Base-by-base conservation (phyloP, 2,888 invertebrate species). In the Heliconius hortense region DNA sequence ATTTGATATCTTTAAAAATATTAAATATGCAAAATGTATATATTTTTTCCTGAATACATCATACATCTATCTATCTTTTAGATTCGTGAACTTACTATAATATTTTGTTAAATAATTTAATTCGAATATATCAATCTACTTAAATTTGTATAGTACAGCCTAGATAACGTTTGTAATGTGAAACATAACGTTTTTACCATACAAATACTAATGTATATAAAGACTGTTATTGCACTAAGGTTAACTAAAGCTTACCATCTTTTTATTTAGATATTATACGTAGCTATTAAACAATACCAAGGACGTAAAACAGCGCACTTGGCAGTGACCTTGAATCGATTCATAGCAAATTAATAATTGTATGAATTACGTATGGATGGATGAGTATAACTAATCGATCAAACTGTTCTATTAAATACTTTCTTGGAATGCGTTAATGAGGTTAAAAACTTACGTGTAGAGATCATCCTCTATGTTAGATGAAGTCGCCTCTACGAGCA, bases 401-500 rank as follows among this genome's bases (percentile, higher is more conserved):
- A 18, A 24, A 24, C 2, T 39, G 4, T 5, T 15, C 13, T 1
- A 31, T 53, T 53, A n/a, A 31, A 13, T n/a, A 53, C 21, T 69
- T 26, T 31, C 10, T 53, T 31, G n/a, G 11, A 56, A 39, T 35
- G 60, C 68, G 35, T 35, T 67, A 60, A 64, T 26, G n/a, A 35
- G 60, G 53, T 53, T 59, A 24, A 35, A 35, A 35, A 89, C 93
- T 89, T 83, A 93, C 93, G 89, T 87, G 80, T 93, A 92, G 2
- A 90, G 80, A 76, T 92, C 92, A 76, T 90, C 92, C 70, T 88
- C 88, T 70, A 83, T 79, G 77, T 80, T 86, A 15, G 91, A 88
- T 71, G 90, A 89, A 10, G 88, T 88, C 2, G 89, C 89, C 79
- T 90, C 91, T 53, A 89, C 86, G 62, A 90, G 75, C 81, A 89